Conservation (phyloP, 2,113 vertebrate species). For the Ictalurus furcatus region DNA sequence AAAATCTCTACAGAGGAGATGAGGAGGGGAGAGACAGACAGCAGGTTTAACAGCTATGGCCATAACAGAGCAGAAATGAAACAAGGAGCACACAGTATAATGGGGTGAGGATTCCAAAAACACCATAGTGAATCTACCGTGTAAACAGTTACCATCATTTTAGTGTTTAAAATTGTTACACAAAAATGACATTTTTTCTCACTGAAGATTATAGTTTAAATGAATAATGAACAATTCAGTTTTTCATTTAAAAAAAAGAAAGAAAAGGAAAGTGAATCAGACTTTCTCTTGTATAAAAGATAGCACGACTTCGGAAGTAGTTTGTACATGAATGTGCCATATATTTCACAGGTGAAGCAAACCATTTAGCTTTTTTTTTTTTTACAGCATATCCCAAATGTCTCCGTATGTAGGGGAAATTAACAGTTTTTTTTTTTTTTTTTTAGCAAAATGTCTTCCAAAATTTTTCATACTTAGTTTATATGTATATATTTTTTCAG, state of each 20-base stretch:
- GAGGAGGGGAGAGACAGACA: constrained; percentile 55
- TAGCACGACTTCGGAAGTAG: not conserved
- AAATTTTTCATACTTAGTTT: no score
- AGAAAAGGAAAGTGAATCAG: not conserved
- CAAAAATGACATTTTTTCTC: not conserved
- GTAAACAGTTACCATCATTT: not conserved
- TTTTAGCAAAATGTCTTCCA: no score
- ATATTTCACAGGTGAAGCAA: no score
- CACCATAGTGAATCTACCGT: not conserved
- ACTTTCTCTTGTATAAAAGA: not conserved
- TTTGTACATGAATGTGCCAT: not conserved
- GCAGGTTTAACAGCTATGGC: constrained; percentile 1
- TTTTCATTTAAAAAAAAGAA: not conserved
- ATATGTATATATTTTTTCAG: no score
- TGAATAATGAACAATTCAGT: not conserved
- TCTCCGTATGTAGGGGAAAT: no score
- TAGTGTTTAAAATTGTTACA: not conserved
- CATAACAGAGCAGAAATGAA: constrained; percentile 10
- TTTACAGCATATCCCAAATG: not conserved
- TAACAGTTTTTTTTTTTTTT: no score
- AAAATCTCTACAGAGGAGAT: constrained; percentile 83
- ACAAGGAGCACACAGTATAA: not conserved
- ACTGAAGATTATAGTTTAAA: not conserved
- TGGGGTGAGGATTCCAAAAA: constrained; percentile 20
- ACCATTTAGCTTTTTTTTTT: not conserved